A percentile compares a stretch with the other conserved stretches of the same genome.
These are phyloP conservation scores for Lepidurus apus DNA, from an alignment of 1,140 invertebrate genomes.

Conservation along the genomic window DNA sequence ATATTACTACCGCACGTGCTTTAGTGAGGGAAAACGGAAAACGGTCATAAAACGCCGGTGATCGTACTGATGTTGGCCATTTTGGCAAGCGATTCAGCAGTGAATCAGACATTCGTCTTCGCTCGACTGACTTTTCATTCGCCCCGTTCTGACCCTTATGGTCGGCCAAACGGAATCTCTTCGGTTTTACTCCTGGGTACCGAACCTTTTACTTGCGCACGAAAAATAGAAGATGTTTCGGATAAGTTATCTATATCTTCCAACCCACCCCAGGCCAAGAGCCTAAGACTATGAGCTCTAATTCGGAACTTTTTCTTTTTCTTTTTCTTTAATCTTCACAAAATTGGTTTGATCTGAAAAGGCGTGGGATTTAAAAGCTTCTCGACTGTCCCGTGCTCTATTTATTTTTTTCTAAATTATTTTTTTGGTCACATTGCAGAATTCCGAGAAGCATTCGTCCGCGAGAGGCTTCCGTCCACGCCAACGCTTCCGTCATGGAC, in stretches of 20 bases:
- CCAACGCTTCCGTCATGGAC: constrained; percentile 20
- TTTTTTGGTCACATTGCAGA: background rate
- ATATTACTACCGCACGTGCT: constrained; percentile 3
- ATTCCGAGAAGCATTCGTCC: constrained; percentile 21
- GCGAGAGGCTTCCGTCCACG: constrained; percentile 17
- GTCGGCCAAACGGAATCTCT: background rate
- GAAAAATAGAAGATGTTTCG: too few species aligned
- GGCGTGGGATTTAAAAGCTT: background rate
- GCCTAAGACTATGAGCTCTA: background rate
- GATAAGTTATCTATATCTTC: background rate
- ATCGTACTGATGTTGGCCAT: constrained; percentile 6
- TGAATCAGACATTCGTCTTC: constrained; percentile 18
- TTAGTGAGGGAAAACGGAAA: constrained; percentile 1
- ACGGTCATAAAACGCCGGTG: constrained; percentile 17
- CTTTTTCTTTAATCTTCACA: background rate
- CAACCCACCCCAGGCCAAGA: background rate
- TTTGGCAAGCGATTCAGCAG: constrained; percentile 11
- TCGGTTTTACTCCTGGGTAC: too few species aligned
- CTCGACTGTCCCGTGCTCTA: background rate
- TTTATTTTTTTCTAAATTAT: too few species aligned
- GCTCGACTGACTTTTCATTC: background rate
- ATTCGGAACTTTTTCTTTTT: background rate
- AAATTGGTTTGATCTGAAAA: background rate
- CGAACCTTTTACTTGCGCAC: too few species aligned
- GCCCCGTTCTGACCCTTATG: background rate